These are phyloP conservation scores for Drosophila anomalata DNA, from an alignment of 2,888 invertebrate genomes.

Conservation along the genomic window DNA sequence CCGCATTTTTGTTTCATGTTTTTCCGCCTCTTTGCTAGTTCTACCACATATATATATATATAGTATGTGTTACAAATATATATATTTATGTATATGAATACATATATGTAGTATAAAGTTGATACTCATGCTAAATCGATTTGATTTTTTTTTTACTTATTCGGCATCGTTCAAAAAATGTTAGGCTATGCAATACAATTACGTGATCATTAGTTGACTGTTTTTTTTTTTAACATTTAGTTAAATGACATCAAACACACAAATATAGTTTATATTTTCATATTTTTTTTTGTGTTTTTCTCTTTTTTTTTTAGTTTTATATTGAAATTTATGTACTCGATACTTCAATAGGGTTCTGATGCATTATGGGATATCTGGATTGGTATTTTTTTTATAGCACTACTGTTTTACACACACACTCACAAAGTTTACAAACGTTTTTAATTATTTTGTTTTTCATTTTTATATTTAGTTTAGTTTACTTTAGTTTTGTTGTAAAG, in stretches of 20 bases:
- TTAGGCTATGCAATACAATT: conserved; percentile 46
- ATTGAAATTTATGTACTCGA: conserved; percentile 38
- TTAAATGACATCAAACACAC: conserved; percentile 63
- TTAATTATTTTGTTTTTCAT: conserved; percentile 17
- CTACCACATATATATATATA: conserved; percentile 9
- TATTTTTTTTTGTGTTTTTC: conserved; percentile 20
- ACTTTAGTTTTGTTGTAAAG: conserved; percentile 35
- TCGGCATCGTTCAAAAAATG: conserved; percentile 42
- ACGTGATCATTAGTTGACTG: conserved; percentile 42
- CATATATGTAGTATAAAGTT: conserved; percentile 42
- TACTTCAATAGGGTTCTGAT: conserved; percentile 41
- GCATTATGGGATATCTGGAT: conserved; percentile 42
- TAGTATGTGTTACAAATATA: conserved; percentile 4
- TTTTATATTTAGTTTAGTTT: conserved; percentile 13
- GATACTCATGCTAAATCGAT: conserved; percentile 44
- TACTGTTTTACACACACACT: conserved; percentile 44
- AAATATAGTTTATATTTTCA: conserved; percentile 37
- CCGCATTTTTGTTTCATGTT: conserved; percentile 11
- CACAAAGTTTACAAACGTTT: conserved; percentile 45
- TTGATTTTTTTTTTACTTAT: conserved; percentile 14
- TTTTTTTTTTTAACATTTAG: conserved; percentile 57
- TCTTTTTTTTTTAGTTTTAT: conserved; percentile 26
- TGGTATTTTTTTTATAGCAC: conserved; percentile 26
- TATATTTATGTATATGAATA: conserved; percentile 11
- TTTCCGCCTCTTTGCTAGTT: conserved; percentile 11